Conservation (phyloP, 2,888 invertebrate species). For the Hedychridium roseum region DNA sequence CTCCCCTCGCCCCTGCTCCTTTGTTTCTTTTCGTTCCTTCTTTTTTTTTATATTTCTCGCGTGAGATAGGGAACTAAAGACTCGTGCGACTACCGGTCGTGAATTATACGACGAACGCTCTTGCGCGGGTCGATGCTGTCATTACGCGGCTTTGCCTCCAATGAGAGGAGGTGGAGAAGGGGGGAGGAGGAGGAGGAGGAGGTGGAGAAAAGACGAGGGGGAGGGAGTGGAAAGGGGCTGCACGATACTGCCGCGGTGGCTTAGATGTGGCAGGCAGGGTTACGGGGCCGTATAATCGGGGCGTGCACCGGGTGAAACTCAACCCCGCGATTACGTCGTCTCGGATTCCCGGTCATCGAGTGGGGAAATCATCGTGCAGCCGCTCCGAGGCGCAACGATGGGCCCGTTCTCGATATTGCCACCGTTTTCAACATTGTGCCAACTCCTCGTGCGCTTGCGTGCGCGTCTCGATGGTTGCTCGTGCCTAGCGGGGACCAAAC, state of each 20-base stretch:
- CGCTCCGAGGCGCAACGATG: too few species aligned
- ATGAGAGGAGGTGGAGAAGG: background rate
- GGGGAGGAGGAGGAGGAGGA: constrained; percentile 1
- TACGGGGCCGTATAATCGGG: too few species aligned
- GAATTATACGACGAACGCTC: constrained; percentile 17
- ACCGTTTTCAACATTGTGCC: constrained; percentile 18
- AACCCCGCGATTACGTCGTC: constrained; percentile 37
- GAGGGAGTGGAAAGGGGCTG: constrained; percentile 26
- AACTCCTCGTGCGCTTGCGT: constrained; percentile 25
- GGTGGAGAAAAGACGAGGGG: background rate
- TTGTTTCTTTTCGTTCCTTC: constrained; percentile 13
- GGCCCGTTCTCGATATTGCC: constrained; percentile 41
- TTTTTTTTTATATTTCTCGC: constrained; percentile 36
- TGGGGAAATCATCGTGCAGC: constrained; percentile 42
- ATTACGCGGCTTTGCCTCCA: background rate
- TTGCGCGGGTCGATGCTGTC: constrained; percentile 9
- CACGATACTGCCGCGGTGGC: constrained; percentile 50
- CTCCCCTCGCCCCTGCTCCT: constrained; percentile 24
- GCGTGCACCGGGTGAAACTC: too few species aligned
- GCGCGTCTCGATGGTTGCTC: background rate
- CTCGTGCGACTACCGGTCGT: constrained; percentile 5
- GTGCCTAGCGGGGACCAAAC: too few species aligned
- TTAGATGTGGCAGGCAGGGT: constrained; percentile 9
- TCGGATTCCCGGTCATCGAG: constrained; percentile 33
- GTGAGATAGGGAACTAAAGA: constrained; percentile 46